Percentiles rank a stretch among this genome's conserved stretches.
Evolutionary conservation across 2,888 invertebrate species (phyloP).

Genomic region (Koerneria pararmatus): DNA sequence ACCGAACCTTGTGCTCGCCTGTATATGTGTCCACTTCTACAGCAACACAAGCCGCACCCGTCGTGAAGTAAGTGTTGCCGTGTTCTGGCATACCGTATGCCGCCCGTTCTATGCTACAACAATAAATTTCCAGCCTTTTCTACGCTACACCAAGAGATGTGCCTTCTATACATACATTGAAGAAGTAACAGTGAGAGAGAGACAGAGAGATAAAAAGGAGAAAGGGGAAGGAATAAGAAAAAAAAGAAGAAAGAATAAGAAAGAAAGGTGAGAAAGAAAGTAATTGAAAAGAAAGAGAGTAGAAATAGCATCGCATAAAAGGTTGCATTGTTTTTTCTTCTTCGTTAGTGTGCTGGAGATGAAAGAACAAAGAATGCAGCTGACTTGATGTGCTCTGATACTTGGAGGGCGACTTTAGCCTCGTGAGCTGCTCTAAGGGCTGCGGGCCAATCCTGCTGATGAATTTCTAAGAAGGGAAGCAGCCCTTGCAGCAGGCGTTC

Average conservation of each 20-base stretch:
- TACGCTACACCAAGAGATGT: no score
- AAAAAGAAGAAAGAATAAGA: no score
- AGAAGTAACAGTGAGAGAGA: no score
- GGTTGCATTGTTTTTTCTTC: no score
- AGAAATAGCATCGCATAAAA: no score
- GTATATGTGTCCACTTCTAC: constrained; percentile 89
- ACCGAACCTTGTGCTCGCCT: constrained; percentile 76
- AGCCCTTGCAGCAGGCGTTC: constrained; percentile 72
- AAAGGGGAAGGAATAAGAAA: no score
- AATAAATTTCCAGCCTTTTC: constrained; percentile 11
- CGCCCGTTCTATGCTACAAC: constrained; percentile 34
- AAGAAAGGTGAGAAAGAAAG: no score
- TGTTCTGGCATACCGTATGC: constrained; percentile 26
- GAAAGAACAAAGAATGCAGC: no score
- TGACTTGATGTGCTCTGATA: constrained; percentile 38
- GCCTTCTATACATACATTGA: no score
- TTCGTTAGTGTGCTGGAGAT: no score
- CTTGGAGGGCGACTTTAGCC: constrained; percentile 32
- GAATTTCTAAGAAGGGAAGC: constrained; percentile 66
- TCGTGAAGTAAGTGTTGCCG: constrained; percentile 72
- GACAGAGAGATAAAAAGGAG: no score
- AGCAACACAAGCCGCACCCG: constrained; percentile 78
- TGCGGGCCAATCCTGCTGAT: constrained; percentile 31
- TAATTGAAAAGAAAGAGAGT: no score
- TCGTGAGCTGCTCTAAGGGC: constrained; percentile 30